A percentile compares a stretch with the other conserved stretches of the same genome.
phyloP scores from a whole-genome alignment of 2,113 vertebrate species.

The Ctenodactylus gundi region DNA sequence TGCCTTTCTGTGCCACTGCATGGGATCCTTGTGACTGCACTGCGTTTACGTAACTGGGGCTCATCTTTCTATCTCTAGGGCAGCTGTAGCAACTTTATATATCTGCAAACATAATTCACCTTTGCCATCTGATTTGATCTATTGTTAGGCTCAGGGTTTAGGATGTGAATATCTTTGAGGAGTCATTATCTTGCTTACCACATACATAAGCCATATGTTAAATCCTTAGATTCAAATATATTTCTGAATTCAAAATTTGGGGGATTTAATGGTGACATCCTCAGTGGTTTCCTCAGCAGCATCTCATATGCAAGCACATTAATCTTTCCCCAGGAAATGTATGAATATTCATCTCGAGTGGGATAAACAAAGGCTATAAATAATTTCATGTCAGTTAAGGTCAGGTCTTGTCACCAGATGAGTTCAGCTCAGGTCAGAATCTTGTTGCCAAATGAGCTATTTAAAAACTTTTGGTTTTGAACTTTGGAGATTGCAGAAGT shows the following conservation, averaged over 20 bases:
- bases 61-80: neutral
- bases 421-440: constrained; percentile 20
- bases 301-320: neutral
- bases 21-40: neutral
- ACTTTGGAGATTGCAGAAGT: constrained; percentile 10
- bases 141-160: neutral
- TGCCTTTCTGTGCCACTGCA: neutral
- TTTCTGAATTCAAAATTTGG: neutral
- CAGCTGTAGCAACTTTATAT: neutral
- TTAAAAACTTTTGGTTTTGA: constrained; percentile 24
- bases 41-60: no score
- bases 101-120: neutral
- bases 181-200: neutral
- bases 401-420: constrained; percentile 28
- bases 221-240: neutral
- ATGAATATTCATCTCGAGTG: constrained; percentile 44
- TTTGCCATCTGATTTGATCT: neutral
- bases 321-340: neutral
- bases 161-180: neutral
- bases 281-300: neutral
- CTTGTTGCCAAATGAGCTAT: neutral
- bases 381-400: constrained; percentile 36
- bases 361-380: constrained; percentile 51
- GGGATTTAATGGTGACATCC: neutral
- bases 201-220: neutral